Evolutionary conservation across 2,888 invertebrate species (phyloP), one percentile per base, ranked within the genome.

Genomic region (Lithodes maja): DNA sequence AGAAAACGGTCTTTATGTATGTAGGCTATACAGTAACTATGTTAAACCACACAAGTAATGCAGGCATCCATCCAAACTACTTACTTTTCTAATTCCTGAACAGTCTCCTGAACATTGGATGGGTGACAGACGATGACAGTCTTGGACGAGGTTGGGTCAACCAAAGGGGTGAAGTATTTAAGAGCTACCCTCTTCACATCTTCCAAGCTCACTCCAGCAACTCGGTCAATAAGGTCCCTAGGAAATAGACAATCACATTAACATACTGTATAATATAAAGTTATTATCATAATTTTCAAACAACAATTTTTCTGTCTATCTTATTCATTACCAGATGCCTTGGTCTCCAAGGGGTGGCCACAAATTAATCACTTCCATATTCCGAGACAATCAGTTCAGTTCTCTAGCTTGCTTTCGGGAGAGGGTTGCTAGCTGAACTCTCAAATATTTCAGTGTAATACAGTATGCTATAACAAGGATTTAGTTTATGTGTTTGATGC

Each of bases 121-220:
- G 97, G 96, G 93, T 97, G 96, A 93, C 97, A 97, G 55, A 96
- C 96, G 92, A 97, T 94, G 33, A 96, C 95, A n/a, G 96, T 95
- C 93, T 95, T 95, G 83, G 95, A 94, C 89, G 94, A 93, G 15
- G 93, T 93, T 0, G 95, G 93, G 93, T 96, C 95, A 93, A 97
- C 96, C 90, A 98, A 94, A 1, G 95, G 93, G 1, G 95, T 94
- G 85, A 98, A 94, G 94, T 97, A 97, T 92, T 95, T 95, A n/a
- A 94, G 94, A 0, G 96, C 97, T 87, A 97, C 96, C 91, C 95
- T 94, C 92, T 95, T 95, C 93, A 97, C 94, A 91, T 96, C 95
- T 0, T 94, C 95, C 0, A 95, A 93, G 0, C 95, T 95, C 75
- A 97, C 96, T 50, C 95, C 94, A 1, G 96, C 95, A 86, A 97